Percentiles rank a stretch among this genome's conserved stretches.
phyloP scores from a whole-genome alignment of 2,113 vertebrate genomes.

The Grus americana region DNA sequence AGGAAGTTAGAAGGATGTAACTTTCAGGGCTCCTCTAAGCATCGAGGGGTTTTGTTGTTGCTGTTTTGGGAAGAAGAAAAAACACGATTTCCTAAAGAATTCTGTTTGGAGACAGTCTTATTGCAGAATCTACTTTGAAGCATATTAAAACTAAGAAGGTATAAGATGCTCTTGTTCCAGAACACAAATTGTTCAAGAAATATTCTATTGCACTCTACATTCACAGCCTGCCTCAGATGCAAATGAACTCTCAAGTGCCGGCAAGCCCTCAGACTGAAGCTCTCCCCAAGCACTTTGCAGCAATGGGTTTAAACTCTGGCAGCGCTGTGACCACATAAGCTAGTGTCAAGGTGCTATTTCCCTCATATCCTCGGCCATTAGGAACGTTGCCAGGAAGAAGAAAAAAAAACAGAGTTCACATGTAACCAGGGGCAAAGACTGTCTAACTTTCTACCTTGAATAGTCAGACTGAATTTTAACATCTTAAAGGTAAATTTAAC shows the following conservation, averaged over 20 bases:
- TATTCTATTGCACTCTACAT: background rate
- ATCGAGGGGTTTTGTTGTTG: background rate
- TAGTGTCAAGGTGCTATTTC: slow-evolving; percentile 6
- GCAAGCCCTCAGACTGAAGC: background rate
- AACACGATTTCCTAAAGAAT: background rate
- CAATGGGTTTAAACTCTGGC: background rate
- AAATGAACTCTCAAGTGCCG: slow-evolving; percentile 39
- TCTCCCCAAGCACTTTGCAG: slow-evolving; percentile 2
- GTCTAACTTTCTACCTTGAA: background rate
- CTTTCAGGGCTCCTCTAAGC: background rate
- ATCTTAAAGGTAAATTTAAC: background rate
- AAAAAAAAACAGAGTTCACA: background rate
- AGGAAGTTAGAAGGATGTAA: background rate
- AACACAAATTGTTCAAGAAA: slow-evolving; percentile 10
- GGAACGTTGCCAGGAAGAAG: background rate
- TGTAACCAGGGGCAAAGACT: background rate
- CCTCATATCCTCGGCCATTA: background rate
- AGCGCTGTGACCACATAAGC: background rate
- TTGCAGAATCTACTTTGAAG: slow-evolving; percentile 1
- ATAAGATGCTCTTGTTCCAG: background rate
- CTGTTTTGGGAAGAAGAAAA: background rate
- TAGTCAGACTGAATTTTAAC: background rate
- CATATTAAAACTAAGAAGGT: slow-evolving; percentile 24
- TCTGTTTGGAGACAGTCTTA: slow-evolving; percentile 14
- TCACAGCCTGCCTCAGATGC: slow-evolving; percentile 37